These are phyloP conservation scores for Drosophila persimilis DNA, from an alignment of 1,140 invertebrate genomes.

Conservation along the genomic window DNA sequence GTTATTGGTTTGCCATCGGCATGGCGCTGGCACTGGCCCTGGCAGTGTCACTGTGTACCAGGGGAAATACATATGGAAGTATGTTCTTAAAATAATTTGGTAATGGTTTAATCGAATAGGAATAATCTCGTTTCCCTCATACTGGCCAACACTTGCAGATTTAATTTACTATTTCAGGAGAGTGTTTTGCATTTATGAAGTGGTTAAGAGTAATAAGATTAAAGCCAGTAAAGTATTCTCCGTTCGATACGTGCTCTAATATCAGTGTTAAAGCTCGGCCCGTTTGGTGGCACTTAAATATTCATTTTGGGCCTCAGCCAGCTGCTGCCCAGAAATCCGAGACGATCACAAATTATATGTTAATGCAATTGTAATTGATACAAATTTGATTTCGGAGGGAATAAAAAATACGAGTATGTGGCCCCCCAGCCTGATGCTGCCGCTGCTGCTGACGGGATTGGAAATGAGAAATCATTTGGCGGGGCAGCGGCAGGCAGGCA, in stretches of 20 bases:
- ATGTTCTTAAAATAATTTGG: too few species aligned
- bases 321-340: conserved; percentile 60
- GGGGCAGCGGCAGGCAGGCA: conserved; percentile 16
- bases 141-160: too few species aligned
- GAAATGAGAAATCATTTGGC: conserved; percentile 78
- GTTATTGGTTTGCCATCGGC: conserved; percentile 52
- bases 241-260: not conserved
- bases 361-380: conserved; percentile 82
- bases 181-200: too few species aligned
- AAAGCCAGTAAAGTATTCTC: too few species aligned
- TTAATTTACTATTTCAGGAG: too few species aligned
- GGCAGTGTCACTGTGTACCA: not conserved
- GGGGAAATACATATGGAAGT: too few species aligned
- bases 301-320: conserved; percentile 32
- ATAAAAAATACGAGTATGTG: conserved; percentile 54
- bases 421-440: conserved; percentile 14
- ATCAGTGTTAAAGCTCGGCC: conserved; percentile 1
- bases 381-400: conserved; percentile 76
- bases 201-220: too few species aligned
- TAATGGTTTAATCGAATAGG: too few species aligned
- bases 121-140: too few species aligned
- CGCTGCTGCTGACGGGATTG: conserved; percentile 53
- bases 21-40: conserved; percentile 1
- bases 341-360: conserved; percentile 74
- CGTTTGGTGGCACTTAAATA: conserved; percentile 42